Evolutionary conservation across 2,113 vertebrate genomes (phyloP).

Genomic region (Erinaceus europaeus): DNA sequence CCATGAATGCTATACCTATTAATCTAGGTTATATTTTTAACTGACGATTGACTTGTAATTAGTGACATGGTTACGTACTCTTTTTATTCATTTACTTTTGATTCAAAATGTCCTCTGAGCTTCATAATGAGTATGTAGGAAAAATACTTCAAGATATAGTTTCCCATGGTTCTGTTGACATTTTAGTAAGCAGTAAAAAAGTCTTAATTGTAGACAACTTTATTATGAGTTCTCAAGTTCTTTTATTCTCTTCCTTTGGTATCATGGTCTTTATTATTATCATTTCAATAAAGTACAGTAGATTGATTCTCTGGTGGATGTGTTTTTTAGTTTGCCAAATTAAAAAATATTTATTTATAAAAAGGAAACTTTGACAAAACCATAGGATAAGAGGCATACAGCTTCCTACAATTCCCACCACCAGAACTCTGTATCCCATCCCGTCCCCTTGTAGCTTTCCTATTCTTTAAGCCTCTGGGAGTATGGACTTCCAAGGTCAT

Average conservation of each 20-base stretch:
- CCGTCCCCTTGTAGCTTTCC: too few relatives aligned
- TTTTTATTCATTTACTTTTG: neutral
- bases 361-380: too few relatives aligned
- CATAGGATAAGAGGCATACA: too few relatives aligned
- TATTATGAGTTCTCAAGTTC: neutral
- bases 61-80: neutral
- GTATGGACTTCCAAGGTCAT: too few relatives aligned
- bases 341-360: too few relatives aligned
- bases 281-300: conserved; percentile 1
- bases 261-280: neutral
- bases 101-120: neutral
- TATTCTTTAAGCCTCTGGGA: too few relatives aligned
- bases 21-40: neutral
- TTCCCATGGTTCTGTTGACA: neutral
- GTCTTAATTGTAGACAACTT: neutral
- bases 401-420: too few relatives aligned
- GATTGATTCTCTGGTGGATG: neutral
- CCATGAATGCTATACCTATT: too few relatives aligned
- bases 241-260: neutral
- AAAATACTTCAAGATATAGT: neutral
- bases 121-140: neutral
- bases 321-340: too few relatives aligned
- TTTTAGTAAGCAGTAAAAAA: neutral
- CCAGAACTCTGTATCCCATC: too few relatives aligned
- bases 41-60: neutral